phyloP scores from a whole-genome alignment of 2,888 invertebrate species.

The Drosophila tanythrix region DNA sequence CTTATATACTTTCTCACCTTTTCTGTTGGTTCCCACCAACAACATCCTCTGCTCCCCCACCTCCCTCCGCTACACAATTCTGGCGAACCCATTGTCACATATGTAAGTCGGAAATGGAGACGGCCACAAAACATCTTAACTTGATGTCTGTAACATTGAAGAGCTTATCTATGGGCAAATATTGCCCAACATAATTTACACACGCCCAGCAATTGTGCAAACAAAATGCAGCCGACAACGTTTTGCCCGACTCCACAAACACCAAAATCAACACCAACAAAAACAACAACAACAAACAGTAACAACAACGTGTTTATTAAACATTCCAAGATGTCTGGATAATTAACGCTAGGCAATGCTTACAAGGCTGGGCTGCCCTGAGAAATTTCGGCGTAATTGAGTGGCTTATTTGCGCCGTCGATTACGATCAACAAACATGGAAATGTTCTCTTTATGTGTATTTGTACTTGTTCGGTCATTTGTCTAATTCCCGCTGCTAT shows the following conservation, averaged over 20 bases:
- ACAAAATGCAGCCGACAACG: conserved; percentile 75
- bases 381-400: conserved; percentile 74
- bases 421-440: conserved; percentile 9
- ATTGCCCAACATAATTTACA: conserved; percentile 75
- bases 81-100: conserved; percentile 21
- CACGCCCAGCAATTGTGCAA: conserved; percentile 67
- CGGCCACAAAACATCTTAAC: conserved; percentile 33
- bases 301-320: conserved; percentile 39
- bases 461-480: conserved; percentile 21
- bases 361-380: conserved; percentile 19
- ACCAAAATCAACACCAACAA: conserved; percentile 3
- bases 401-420: conserved; percentile 66
- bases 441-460: conserved; percentile 2
- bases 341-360: conserved; percentile 63
- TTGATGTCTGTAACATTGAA: conserved; percentile 34
- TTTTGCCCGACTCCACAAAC: conserved; percentile 37
- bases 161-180: conserved; percentile 63
- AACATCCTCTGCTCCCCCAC: conserved; percentile 1
- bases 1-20: conserved; percentile 41
- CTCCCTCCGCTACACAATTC: neutral
- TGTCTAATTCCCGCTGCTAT: conserved; percentile 41
- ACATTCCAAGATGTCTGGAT: conserved; percentile 43
- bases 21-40: conserved; percentile 38
- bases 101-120: conserved; percentile 30
- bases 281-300: conserved; percentile 25